Evolutionary conservation across 1,140 invertebrate species (phyloP).

Genomic region (Platyscapa corneri): DNA sequence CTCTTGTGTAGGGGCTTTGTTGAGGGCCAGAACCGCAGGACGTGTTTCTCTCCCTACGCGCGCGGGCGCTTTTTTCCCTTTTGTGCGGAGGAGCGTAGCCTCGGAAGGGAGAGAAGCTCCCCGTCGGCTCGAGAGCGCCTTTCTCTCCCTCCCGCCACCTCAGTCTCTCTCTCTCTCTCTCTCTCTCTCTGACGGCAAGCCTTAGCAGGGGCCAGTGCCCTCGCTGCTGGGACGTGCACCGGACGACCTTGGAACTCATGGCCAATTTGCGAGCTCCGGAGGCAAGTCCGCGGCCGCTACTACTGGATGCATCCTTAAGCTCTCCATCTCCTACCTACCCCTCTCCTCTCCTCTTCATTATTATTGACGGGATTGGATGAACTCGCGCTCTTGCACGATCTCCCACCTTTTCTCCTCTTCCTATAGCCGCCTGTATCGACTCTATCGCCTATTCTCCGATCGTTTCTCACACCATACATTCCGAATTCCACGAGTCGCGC

Average conservation of each 20-base stretch:
- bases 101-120: slow-evolving; percentile 26
- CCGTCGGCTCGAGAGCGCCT: background rate
- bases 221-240: slow-evolving; percentile 67
- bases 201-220: slow-evolving; percentile 68
- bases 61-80: slow-evolving; percentile 21
- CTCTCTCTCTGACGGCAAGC: background rate
- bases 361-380: slow-evolving; percentile 13
- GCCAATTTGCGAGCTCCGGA: slow-evolving; percentile 70
- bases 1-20: background rate
- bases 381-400: background rate
- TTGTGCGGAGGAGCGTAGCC: slow-evolving; percentile 2
- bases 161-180: background rate
- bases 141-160: background rate
- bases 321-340: background rate
- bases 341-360: background rate
- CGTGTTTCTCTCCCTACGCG: slow-evolving; percentile 17
- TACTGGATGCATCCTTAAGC: background rate
- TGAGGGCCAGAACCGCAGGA: slow-evolving; percentile 21
- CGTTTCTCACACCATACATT: background rate
- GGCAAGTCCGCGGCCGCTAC: slow-evolving; percentile 54
- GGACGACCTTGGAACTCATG: slow-evolving; percentile 73
- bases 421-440: background rate
- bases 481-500: background rate
- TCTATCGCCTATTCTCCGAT: background rate
- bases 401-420: background rate